A percentile compares a stretch with the other conserved stretches of the same genome.
Evolutionary conservation across 2,888 invertebrate species (phyloP).

Genomic region (Esperia sulphurella): DNA sequence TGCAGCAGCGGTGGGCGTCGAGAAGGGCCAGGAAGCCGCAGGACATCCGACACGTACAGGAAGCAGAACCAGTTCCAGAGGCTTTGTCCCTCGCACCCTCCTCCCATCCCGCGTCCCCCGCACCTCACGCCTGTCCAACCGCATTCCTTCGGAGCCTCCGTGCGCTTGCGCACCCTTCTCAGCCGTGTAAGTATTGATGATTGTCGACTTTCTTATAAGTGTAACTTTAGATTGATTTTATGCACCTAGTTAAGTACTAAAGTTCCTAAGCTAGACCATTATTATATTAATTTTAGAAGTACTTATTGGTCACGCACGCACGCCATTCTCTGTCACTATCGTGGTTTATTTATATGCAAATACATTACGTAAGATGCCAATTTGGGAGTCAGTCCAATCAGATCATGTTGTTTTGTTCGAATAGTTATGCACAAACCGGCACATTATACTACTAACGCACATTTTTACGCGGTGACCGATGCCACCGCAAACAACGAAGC

Average conservation of each 20-base stretch:
- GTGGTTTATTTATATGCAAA: slow-evolving; percentile 19
- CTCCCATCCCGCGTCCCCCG: slow-evolving; percentile 38
- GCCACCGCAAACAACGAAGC: slow-evolving; percentile 29
- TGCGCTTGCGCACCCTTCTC: slow-evolving; percentile 56
- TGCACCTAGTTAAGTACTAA: too few relatives aligned
- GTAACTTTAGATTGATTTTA: too few relatives aligned
- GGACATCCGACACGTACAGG: slow-evolving; percentile 80
- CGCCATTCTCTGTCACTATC: slow-evolving; percentile 20
- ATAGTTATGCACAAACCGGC: neutral
- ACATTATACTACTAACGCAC: neutral
- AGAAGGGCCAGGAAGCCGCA: slow-evolving; percentile 76
- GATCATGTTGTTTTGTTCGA: neutral
- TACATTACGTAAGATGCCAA: too few relatives aligned
- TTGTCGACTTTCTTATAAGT: neutral
- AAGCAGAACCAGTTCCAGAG: slow-evolving; percentile 75
- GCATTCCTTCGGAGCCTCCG: slow-evolving; percentile 67
- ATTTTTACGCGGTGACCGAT: slow-evolving; percentile 4
- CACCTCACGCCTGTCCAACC: slow-evolving; percentile 49
- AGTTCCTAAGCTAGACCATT: neutral
- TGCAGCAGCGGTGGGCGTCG: slow-evolving; percentile 31
- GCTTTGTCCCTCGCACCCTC: slow-evolving; percentile 71
- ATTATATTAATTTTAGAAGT: neutral
- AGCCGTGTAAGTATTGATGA: neutral
- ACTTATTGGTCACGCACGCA: neutral
- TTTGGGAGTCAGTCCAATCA: slow-evolving; percentile 5